Evolutionary conservation across 2,797 vertebrate genomes (phyloP), one percentile per base, ranked within the genome.

Genomic region (Coregonus ussuriensis): DNA sequence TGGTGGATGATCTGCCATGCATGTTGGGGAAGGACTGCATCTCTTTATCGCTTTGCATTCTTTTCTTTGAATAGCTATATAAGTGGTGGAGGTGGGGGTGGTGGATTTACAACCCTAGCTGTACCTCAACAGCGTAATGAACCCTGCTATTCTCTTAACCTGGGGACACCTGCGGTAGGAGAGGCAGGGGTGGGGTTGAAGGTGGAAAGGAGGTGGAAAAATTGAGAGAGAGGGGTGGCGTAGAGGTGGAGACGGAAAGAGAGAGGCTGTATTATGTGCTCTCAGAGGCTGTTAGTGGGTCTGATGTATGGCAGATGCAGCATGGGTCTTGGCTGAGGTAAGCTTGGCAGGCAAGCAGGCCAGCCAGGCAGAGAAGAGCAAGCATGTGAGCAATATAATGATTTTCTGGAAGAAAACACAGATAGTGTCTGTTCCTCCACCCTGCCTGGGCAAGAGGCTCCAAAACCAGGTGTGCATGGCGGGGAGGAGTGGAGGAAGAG

Each of bases 351-450:
- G 81, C 76, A 47, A 9, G 41, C 75, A 80, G 41, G 41, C 41
- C 41, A 47, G 85, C 41, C 25, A 25, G 41, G 6, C 51, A 25
- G 82, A 65, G 76, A 9, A 79, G 47, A 91, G 81, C 83, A 93
- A 85, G 92, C 90, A 94, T 93, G 92, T 83, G 74, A 93, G 92
- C 90, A 91, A 94, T 93, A 93, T 85, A 91, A 93, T 93, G 92
- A 94, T 91, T 94, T 93, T 93, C 92, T 89, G 76, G 86, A 84
- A 88, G 87, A 84, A 89, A 90, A 92, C 91, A 94, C 88, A 93
- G 90, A 86, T 80, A 85, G 88, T 81, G 90, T 92, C 92, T 95
- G 93, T 94, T 94, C 59, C 90, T 83, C 82, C 72, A 75, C 76
- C 81, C 86, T 76, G 83, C 85, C 84, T 31, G 18, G 73, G 52